These are phyloP conservation scores for Babyrousa celebensis DNA, from an alignment of 2,797 vertebrate species.

Conservation along the genomic window DNA sequence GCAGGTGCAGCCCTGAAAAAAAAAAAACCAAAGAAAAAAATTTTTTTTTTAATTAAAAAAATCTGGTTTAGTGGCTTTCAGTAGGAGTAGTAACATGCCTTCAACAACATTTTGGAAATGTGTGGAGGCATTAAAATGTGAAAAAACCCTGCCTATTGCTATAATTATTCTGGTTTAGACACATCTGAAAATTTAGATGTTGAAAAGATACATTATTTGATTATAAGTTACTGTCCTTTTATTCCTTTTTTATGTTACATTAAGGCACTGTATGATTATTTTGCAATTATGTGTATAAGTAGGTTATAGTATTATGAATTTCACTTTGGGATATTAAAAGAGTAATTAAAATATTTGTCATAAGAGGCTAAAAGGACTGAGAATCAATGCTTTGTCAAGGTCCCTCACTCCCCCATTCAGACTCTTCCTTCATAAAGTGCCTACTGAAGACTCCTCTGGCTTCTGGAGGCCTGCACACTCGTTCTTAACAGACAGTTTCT, in stretches of 20 bases:
- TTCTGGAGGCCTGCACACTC: background rate
- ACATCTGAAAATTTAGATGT: background rate
- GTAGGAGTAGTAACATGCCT: background rate
- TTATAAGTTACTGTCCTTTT: background rate
- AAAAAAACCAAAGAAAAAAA: too few relatives aligned
- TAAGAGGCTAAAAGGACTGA: background rate
- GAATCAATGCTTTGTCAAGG: background rate
- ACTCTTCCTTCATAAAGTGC: background rate
- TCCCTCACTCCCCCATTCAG: background rate
- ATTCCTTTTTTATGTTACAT: background rate
- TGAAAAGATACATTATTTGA: conserved; percentile 1
- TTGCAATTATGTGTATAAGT: background rate
- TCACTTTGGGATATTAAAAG: background rate
- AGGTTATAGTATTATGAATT: background rate
- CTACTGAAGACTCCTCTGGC: background rate
- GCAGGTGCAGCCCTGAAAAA: too few relatives aligned
- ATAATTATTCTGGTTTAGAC: conserved; percentile 5
- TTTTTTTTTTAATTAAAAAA: background rate
- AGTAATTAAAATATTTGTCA: background rate
- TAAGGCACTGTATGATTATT: background rate
- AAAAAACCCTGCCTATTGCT: background rate
- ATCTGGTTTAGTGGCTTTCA: background rate
- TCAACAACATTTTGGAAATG: background rate
- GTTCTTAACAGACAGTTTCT: background rate
- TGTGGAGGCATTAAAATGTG: background rate